These are phyloP conservation scores for Nansenia antarctica DNA, from an alignment of 2,113 vertebrate genomes.

Conservation along the genomic window DNA sequence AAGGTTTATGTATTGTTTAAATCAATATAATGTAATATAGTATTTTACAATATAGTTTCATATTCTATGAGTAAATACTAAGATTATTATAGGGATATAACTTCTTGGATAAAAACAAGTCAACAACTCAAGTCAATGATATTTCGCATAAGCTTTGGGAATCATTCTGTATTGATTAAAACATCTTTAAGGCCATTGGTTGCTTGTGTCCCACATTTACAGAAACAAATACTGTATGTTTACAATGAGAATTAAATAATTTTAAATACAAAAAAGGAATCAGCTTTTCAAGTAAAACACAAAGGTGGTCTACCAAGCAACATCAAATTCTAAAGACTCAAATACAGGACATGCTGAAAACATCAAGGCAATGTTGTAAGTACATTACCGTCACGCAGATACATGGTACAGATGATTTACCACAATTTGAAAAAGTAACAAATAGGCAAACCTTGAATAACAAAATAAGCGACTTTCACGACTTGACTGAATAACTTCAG, in stretches of 20 bases:
- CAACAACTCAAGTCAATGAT: constrained; percentile 19
- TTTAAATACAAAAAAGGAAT: constrained; percentile 9
- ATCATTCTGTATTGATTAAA: constrained; percentile 54
- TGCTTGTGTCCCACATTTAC: constrained; percentile 62
- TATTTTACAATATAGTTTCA: constrained; percentile 20
- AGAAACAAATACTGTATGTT: constrained; percentile 16
- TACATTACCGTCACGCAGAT: not conserved
- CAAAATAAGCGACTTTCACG: not conserved
- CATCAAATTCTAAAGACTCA: constrained; percentile 2
- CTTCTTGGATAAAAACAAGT: constrained; percentile 10
- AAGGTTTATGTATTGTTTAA: constrained; percentile 1
- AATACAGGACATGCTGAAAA: not conserved
- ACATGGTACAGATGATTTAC: constrained; percentile 1
- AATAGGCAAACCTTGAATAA: not conserved
- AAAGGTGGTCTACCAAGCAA: not conserved
- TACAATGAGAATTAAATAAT: constrained; percentile 21
- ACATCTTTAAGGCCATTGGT: constrained; percentile 78
- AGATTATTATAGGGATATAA: not conserved
- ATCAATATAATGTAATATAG: constrained; percentile 40
- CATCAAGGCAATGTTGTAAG: not conserved
- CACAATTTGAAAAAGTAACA: not conserved
- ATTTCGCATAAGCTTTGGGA: constrained; percentile 52
- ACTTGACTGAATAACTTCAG: not conserved
- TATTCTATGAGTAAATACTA: constrained; percentile 30
- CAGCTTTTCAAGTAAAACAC: not conserved